A percentile compares a stretch with the other conserved stretches of the same genome.
phyloP scores from a whole-genome alignment of 2,888 invertebrate genomes.

The Hedychridium roseum region DNA sequence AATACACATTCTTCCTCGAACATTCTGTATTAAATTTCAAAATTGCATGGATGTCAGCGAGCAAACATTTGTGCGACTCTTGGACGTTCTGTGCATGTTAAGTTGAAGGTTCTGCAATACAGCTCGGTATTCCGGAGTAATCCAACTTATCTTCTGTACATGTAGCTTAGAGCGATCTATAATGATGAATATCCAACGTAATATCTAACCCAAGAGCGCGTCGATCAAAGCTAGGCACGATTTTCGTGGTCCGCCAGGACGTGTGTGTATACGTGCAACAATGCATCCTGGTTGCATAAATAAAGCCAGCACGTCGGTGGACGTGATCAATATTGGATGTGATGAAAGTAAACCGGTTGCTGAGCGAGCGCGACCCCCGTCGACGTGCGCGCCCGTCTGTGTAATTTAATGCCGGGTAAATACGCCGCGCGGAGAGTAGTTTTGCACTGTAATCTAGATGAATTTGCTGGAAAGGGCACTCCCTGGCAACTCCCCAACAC shows the following conservation, averaged over 20 bases:
- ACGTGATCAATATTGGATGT: constrained; percentile 58
- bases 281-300: constrained; percentile 48
- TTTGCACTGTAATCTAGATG: constrained; percentile 50
- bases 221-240: constrained; percentile 22
- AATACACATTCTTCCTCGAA: no score
- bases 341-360: constrained; percentile 57
- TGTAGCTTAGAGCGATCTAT: no score
- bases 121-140: no score
- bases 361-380: constrained; percentile 41
- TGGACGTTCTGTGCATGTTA: no score
- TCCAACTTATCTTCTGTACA: no score
- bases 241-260: constrained; percentile 35
- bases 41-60: no score
- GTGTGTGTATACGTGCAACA: no score
- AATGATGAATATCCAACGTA: no score
- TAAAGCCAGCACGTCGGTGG: constrained; percentile 42
- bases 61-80: no score
- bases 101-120: no score
- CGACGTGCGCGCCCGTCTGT: constrained; percentile 48
- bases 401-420: constrained; percentile 61
- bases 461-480: constrained; percentile 50
- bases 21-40: no score
- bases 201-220: no score
- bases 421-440: constrained; percentile 50
- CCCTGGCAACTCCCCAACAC: constrained; percentile 17